Evolutionary conservation across 1,140 invertebrate genomes (phyloP).

Genomic region (Eulimnadia texana): DNA sequence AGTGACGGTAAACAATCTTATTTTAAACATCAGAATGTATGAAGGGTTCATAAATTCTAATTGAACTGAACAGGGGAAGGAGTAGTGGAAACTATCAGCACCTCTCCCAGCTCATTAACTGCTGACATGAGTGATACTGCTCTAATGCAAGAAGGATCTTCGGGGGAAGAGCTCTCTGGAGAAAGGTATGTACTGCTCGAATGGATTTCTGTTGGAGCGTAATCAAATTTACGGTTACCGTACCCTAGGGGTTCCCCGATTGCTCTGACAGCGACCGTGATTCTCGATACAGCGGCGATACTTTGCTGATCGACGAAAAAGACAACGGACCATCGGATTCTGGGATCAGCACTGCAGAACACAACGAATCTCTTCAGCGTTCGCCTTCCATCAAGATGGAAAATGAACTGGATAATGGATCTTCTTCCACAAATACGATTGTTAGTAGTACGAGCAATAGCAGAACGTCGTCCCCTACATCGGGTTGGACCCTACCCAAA

Average conservation of each 20-base stretch:
- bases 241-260: neutral
- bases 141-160: constrained; percentile 10
- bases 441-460: neutral
- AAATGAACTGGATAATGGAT: neutral
- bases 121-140: constrained; percentile 10
- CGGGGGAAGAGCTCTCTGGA: neutral
- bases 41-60: neutral
- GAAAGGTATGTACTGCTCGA: too few species aligned
- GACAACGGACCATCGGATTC: neutral
- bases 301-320: neutral
- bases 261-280: neutral
- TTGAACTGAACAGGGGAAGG: constrained; percentile 52
- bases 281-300: neutral
- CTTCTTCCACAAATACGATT: neutral
- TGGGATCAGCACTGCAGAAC: neutral
- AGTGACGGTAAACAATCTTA: constrained; percentile 54
- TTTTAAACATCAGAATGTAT: neutral
- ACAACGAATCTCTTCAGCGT: neutral
- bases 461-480: neutral
- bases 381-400: neutral
- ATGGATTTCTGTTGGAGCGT: too few species aligned
- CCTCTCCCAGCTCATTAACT: constrained; percentile 28
- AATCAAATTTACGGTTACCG: neutral
- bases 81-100: constrained; percentile 69
- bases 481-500: neutral